Conservation (phyloP, 2,888 invertebrate species). For the Iselma pallidipennis region DNA sequence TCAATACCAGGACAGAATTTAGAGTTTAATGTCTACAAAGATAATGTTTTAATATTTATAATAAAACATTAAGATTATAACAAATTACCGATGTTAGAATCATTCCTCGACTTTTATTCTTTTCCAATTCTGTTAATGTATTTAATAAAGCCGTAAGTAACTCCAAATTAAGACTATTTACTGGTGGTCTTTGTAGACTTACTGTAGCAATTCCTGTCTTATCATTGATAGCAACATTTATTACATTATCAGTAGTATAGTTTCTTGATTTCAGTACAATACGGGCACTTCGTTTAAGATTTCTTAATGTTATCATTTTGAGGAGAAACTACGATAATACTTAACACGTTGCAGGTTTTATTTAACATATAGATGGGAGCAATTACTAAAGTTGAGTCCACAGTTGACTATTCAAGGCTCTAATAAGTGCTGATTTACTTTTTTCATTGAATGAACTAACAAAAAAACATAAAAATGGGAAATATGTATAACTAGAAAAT, state of each 20-base stretch:
- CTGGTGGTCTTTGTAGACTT: conserved; percentile 76
- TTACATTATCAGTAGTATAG: conserved; percentile 54
- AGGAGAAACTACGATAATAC: too few relatives aligned
- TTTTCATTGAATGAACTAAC: too few relatives aligned
- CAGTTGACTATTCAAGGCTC: too few relatives aligned
- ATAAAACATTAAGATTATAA: neutral
- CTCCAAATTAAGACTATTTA: conserved; percentile 80
- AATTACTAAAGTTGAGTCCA: too few relatives aligned
- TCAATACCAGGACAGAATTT: conserved; percentile 85
- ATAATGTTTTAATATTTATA: too few relatives aligned
- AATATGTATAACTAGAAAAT: too few relatives aligned
- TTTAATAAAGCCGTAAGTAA: conserved; percentile 67
- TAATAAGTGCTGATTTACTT: too few relatives aligned
- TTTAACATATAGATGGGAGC: too few relatives aligned
- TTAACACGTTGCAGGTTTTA: too few relatives aligned
- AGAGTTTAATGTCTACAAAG: conserved; percentile 65
- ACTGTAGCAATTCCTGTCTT: conserved; percentile 72
- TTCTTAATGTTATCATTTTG: neutral
- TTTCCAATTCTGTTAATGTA: conserved; percentile 67
- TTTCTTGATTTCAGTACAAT: neutral
- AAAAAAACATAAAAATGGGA: too few relatives aligned
- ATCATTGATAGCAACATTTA: conserved; percentile 64
- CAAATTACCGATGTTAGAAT: conserved; percentile 79
- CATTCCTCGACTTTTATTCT: conserved; percentile 71
- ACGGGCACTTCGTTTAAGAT: neutral